These are phyloP conservation scores for Desmodus rotundus DNA, from an alignment of 2,113 vertebrate genomes.

Conservation along the genomic window DNA sequence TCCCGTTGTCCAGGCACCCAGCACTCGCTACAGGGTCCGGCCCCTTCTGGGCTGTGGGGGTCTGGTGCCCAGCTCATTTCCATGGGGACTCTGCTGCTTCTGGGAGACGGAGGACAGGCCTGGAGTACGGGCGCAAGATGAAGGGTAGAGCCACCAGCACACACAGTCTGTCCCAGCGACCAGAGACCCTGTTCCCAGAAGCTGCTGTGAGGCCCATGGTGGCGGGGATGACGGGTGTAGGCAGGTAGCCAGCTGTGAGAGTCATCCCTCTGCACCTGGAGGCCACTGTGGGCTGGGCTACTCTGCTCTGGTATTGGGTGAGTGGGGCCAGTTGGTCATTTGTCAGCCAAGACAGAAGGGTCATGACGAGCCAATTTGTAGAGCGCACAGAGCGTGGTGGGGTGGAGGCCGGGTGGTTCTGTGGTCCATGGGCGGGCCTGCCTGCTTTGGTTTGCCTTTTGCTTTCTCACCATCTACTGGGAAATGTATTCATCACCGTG, in stretches of 20 bases:
- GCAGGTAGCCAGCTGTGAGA: not conserved
- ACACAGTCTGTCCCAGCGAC: not conserved
- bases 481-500: not conserved
- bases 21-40: rapidly evolving
- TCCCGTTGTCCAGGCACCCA: not conserved
- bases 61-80: not conserved
- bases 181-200: not conserved
- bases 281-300: not conserved
- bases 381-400: not conserved
- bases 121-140: not conserved
- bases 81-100: not conserved
- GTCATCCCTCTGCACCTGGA: not conserved
- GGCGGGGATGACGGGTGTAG: rapidly evolving
- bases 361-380: not conserved
- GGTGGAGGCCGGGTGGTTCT: not conserved
- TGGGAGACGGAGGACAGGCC: not conserved
- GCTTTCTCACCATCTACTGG: not conserved
- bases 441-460: not conserved
- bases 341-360: not conserved
- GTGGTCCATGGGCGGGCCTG: rapidly evolving
- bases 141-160: not conserved
- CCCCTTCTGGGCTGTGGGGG: not conserved
- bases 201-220: not conserved
- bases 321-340: not conserved
- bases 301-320: not conserved